Conservation (phyloP, 1,140 invertebrate genomes). For the Cephus cinctus region DNA sequence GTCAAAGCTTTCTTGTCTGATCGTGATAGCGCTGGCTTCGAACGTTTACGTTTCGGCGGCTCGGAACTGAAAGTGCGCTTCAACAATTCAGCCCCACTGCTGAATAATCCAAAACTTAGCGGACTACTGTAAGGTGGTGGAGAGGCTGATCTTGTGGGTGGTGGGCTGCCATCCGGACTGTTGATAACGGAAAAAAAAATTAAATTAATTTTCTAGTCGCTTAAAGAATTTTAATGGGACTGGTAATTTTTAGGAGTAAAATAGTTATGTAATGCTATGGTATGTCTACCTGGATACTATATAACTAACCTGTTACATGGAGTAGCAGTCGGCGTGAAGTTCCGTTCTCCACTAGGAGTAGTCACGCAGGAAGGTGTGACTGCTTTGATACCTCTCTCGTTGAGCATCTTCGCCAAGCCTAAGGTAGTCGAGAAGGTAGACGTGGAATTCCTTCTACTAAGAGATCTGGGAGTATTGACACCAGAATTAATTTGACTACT, state of each 20-base stretch:
- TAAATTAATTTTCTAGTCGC: too few relatives aligned
- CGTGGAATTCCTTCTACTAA: slow-evolving; percentile 71
- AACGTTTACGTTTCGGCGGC: slow-evolving; percentile 48
- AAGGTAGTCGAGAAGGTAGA: slow-evolving; percentile 78
- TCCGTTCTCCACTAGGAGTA: slow-evolving; percentile 65
- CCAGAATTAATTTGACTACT: slow-evolving; percentile 60
- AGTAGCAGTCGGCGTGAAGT: slow-evolving; percentile 76
- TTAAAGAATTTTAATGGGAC: too few relatives aligned
- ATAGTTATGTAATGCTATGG: too few relatives aligned
- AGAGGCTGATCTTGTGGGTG: slow-evolving; percentile 61
- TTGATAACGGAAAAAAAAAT: too few relatives aligned
- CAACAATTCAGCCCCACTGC: slow-evolving; percentile 73
- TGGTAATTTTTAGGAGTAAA: too few relatives aligned
- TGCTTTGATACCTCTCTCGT: slow-evolving; percentile 77
- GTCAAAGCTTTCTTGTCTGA: slow-evolving; percentile 55
- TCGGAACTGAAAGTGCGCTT: slow-evolving; percentile 65
- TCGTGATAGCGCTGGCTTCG: slow-evolving; percentile 52
- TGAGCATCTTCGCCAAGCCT: slow-evolving; percentile 76
- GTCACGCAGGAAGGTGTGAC: slow-evolving; percentile 66
- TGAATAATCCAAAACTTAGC: slow-evolving; percentile 65
- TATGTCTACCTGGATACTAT: too few relatives aligned
- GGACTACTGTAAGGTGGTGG: slow-evolving; percentile 56
- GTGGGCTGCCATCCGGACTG: slow-evolving; percentile 66
- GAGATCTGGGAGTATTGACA: slow-evolving; percentile 60
- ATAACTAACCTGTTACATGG: too few relatives aligned